These are phyloP conservation scores for Rhagonycha lutea DNA, from an alignment of 2,888 invertebrate species.

Conservation along the genomic window DNA sequence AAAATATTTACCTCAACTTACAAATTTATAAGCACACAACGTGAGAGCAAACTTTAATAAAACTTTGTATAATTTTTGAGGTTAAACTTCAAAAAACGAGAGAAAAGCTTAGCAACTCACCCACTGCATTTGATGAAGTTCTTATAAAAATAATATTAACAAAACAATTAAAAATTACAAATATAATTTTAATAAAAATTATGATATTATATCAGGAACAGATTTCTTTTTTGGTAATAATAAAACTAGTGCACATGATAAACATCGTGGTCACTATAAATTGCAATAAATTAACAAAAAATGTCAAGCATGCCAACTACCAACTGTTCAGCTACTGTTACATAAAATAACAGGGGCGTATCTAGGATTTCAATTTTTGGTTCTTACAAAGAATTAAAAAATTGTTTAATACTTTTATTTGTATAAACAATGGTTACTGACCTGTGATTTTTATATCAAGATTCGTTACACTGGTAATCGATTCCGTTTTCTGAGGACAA, in stretches of 20 bases:
- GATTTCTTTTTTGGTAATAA: neutral
- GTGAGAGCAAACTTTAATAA: neutral
- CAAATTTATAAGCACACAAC: neutral
- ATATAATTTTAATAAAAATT: neutral
- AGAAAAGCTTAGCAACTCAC: neutral
- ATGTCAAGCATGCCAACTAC: neutral
- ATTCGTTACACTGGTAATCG: no score
- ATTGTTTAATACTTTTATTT: no score
- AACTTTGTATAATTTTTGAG: neutral
- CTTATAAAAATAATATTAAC: neutral
- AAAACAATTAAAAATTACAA: neutral
- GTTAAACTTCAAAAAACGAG: neutral
- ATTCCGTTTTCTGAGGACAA: no score
- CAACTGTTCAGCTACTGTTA: neutral
- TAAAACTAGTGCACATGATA: neutral
- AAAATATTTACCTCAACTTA: neutral
- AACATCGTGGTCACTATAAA: neutral
- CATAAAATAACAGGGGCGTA: neutral
- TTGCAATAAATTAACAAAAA: neutral
- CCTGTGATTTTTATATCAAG: no score
- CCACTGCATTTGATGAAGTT: neutral
- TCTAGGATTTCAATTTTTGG: neutral
- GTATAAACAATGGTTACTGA: no score
- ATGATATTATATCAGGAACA: neutral
- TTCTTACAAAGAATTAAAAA: no score